Conservation (phyloP, 2,888 invertebrate genomes). For the Pimpla rufipes region DNA sequence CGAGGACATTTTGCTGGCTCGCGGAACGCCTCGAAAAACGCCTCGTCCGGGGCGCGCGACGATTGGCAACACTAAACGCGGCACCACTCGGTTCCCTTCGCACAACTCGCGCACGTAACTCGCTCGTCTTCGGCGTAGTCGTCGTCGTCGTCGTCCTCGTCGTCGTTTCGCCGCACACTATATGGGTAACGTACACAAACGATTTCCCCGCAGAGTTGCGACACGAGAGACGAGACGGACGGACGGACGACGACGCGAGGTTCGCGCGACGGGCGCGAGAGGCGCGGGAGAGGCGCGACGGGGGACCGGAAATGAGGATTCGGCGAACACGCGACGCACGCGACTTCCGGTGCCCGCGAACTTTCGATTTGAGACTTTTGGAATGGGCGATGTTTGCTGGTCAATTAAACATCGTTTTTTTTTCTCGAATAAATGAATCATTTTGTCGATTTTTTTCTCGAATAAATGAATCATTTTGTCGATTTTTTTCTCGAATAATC, state of each 20-base stretch:
- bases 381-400: no score
- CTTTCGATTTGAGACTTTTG: no score
- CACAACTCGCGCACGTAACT: background rate
- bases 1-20: constrained; percentile 63
- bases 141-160: background rate
- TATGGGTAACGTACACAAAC: constrained; percentile 52
- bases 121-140: background rate
- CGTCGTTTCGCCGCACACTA: background rate
- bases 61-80: background rate
- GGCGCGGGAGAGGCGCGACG: background rate
- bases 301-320: constrained; percentile 19
- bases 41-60: no score
- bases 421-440: no score
- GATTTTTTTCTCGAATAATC: no score
- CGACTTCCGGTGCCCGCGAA: constrained; percentile 24
- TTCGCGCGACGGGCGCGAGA: background rate
- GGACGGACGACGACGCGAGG: background rate
- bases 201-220: constrained; percentile 46
- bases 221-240: constrained; percentile 13
- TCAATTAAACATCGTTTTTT: no score
- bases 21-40: background rate
- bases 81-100: background rate
- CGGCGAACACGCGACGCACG: background rate
- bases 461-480: no score
- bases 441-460: no score